Base-by-base conservation (phyloP, 2,113 vertebrate species). In the Chascanopsetta lugubris region DNA sequence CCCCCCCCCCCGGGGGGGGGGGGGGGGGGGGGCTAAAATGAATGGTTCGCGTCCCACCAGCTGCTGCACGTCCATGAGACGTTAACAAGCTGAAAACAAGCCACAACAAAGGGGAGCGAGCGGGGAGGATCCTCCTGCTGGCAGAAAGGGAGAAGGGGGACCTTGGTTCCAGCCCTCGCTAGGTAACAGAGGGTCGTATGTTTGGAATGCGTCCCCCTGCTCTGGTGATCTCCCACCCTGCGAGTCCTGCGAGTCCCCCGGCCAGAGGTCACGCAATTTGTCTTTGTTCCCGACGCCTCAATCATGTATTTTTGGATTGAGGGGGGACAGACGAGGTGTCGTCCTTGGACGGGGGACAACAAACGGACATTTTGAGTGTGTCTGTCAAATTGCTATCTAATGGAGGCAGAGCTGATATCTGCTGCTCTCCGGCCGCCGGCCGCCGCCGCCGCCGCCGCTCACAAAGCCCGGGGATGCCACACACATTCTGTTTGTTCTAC, bases 401-500 rank as follows among this genome's bases (percentile, higher is more conserved):
- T 95, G 92, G 86, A 92, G 91, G 89, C 90, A 90, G 91, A 94
- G 92, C 91, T 93, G 94, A 95, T 96, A 96, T 96, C 95, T 90
- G 91, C 92, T 90, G 83, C 88, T 93, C 88, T 93, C 93, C 90
- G 60, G 88, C 91, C 90, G 92, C 92, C 94, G 82, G 92, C 93
- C 93, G 94, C 94, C 85, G 92, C 94, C 85, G 92, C 94, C 93
- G 93, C 95, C 94, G 93, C 94, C 95, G 94, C 95, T 96, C 96
- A 96, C 88, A 77, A 93, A 95, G 95, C 96, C 94, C 77, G 88
- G 94, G 94, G 96, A 98, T 98, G 97, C 97, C 97, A 99, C 97
- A 98, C 97, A 99, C 97, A 98, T 96, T 98, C 96, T 99, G 97
- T 99, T 99, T 99, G 97, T 97, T 98, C 96, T 98, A 96, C 96